Percentiles rank a stretch among this genome's conserved stretches.
Conservation (phyloP, 2,797 vertebrate species). For the Triplophysa yarkandensis region DNA sequence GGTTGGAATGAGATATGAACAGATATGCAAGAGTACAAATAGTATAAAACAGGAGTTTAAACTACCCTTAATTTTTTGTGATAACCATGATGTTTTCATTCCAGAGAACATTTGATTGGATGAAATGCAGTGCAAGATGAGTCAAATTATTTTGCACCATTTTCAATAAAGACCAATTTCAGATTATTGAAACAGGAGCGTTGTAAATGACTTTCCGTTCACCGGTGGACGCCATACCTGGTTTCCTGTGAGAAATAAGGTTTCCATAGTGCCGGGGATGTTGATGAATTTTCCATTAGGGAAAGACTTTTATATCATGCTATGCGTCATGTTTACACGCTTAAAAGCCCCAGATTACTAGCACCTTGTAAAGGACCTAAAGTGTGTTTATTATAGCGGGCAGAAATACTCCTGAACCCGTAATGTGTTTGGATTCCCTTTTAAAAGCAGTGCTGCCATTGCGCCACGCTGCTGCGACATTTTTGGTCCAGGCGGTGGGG, state of each 20-base stretch:
- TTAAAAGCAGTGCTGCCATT: slow-evolving; percentile 37
- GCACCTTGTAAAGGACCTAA: slow-evolving; percentile 13
- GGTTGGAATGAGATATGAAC: too few species aligned
- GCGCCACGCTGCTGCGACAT: slow-evolving; percentile 10
- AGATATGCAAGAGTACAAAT: too few species aligned
- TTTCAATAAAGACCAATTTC: not conserved
- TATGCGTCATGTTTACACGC: slow-evolving; percentile 24
- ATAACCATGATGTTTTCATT: not conserved
- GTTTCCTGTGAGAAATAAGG: not conserved
- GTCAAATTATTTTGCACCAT: not conserved
- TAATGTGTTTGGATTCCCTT: slow-evolving; percentile 35
- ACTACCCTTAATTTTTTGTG: too few species aligned
- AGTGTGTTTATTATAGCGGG: slow-evolving; percentile 15
- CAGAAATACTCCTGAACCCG: slow-evolving; percentile 18
- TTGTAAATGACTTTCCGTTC: not conserved
- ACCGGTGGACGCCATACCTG: not conserved
- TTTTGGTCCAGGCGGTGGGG: slow-evolving; percentile 17
- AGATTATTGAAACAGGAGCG: not conserved
- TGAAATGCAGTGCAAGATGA: not conserved
- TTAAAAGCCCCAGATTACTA: slow-evolving; percentile 32
- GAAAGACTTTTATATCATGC: slow-evolving; percentile 4
- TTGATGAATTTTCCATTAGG: not conserved
- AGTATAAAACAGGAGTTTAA: not conserved
- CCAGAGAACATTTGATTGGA: not conserved
- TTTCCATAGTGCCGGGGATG: slow-evolving; percentile 15